Evolutionary conservation across 2,888 invertebrate genomes (phyloP), one percentile per base, ranked within the genome.

Genomic region (Dryocosmus kuriphilus): DNA sequence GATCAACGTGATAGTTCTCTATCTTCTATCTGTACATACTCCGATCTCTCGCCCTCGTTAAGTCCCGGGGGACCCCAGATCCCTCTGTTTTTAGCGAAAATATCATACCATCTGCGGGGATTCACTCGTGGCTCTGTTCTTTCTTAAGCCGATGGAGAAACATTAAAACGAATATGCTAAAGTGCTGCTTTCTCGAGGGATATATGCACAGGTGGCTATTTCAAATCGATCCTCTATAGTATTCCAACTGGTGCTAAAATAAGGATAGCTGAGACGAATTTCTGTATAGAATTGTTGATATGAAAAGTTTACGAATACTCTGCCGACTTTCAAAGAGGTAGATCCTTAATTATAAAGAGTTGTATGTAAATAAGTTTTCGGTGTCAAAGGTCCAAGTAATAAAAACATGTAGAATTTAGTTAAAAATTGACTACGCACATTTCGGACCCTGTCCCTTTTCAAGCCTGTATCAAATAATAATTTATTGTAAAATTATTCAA

Each of bases 1-100:
- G 88, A 89, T 88, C 88, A 88, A 87, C 87, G 86, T n/a, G n/a
- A n/a, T n/a, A n/a, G 81, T 83, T 80, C 84, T 86, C 85, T 88
- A 88, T 89, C 87, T 87, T 83, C 85, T 81, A 82, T 88, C n/a
- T n/a, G n/a, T n/a, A n/a, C n/a, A n/a, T n/a, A n/a, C 82, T 85
- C 84, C 83, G 80, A 75, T 80, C 81, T 81, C 84, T 88, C 67
- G 67, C 86, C 85, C 85, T 88, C 86, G 88, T 85, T 85, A 84
- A 86, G 86, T 85, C 88, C 84, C 87, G 51, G 81, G 86, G 82
- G 87, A 85, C 78, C 79, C 30, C 67, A 67, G 76, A 63, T 67
- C 79, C 79, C 84, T 84, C 67, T 80, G 83, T 88, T 88, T 87
- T 83, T 80, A 79, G 84, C 86, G 81, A 79, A 82, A 79, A 74